A percentile compares a stretch with the other conserved stretches of the same genome.
Conservation (phyloP, 2,888 invertebrate species). For the Balanococcus diminutus region DNA sequence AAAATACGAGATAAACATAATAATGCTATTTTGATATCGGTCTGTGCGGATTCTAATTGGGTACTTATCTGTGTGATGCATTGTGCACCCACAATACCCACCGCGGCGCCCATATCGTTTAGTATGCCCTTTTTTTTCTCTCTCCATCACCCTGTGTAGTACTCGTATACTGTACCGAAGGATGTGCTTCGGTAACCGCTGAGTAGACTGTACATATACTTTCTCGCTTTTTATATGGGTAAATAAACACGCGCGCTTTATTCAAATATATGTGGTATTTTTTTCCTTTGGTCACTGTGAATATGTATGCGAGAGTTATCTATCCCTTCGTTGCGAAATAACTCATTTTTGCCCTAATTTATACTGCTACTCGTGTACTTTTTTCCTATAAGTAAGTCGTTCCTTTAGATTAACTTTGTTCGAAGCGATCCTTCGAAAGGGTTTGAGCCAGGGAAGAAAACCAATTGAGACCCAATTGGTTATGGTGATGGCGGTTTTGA, state of each 20-base stretch:
- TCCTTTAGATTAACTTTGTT: not conserved
- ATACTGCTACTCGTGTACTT: not conserved
- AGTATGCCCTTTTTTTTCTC: not conserved
- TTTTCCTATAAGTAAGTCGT: not conserved
- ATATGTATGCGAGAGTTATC: not conserved
- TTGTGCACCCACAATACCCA: conserved; percentile 6
- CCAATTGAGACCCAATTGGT: too few relatives aligned
- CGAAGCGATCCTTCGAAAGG: too few relatives aligned
- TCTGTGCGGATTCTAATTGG: conserved; percentile 47
- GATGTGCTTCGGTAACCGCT: too few relatives aligned
- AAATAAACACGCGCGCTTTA: conserved; percentile 7
- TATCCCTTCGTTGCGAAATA: not conserved
- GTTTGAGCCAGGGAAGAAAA: too few relatives aligned
- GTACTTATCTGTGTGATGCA: conserved; percentile 40
- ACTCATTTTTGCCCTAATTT: not conserved
- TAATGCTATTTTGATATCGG: conserved; percentile 49
- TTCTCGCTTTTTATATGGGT: conserved; percentile 8
- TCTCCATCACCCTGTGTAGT: not conserved
- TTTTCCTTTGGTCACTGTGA: not conserved
- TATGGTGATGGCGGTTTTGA: too few relatives aligned
- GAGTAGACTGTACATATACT: not conserved
- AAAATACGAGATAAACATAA: conserved; percentile 47
- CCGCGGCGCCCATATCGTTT: conserved; percentile 1
- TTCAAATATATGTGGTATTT: not conserved
- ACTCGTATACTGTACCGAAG: not conserved